Evolutionary conservation across 2,888 invertebrate species (phyloP), one percentile per base, ranked within the genome.

Genomic region (Athrips mouffetella): DNA sequence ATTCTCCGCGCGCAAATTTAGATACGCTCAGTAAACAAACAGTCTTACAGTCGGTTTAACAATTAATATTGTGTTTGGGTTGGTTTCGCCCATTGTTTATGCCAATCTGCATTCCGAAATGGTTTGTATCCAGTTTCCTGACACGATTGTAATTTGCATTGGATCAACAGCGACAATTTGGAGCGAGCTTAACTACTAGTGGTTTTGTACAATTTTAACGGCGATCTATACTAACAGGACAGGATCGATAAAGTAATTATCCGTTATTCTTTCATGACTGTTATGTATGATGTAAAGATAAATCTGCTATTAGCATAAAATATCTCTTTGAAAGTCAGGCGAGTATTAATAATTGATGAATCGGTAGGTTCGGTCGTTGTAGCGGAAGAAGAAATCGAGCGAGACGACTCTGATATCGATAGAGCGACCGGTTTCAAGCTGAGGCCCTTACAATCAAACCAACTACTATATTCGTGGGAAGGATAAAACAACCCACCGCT

Each of bases 321-420:
- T 54, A 55, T 59, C 50, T 63, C n/a, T 76, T 69, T 69, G 62
- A 69, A 76, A 76, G 69, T 69, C 71, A 76, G 76, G 63, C 60
- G 57, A 60, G 62, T 70, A 75, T 75, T 74, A 76, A 77, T 78
- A 78, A 80, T 77, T 74, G 72, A 80, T 79, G 72, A 7, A 75
- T 73, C 73, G 67, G 62, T 60, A 56, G 56, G n/a, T n/a, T 63
- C 62, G 63, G 66, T 63, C 60, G 65, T 60, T 68, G 69, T 70
- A 63, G 71, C 73, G 77, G 76, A 78, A 76, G 73, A 74, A 69
- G 73, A 75, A 78, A 77, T 77, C 75, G 70, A 76, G 73, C 73
- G 71, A 70, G 67, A 72, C 73, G 10, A 33, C 11, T 33, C 16
- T 8, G 16, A 33, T 16, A 16, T 15, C 65, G 59, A 57, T 72